Evolutionary conservation across 2,888 invertebrate species (phyloP), one percentile per base, ranked within the genome.

Genomic region (Meiosimyza platycephala): DNA sequence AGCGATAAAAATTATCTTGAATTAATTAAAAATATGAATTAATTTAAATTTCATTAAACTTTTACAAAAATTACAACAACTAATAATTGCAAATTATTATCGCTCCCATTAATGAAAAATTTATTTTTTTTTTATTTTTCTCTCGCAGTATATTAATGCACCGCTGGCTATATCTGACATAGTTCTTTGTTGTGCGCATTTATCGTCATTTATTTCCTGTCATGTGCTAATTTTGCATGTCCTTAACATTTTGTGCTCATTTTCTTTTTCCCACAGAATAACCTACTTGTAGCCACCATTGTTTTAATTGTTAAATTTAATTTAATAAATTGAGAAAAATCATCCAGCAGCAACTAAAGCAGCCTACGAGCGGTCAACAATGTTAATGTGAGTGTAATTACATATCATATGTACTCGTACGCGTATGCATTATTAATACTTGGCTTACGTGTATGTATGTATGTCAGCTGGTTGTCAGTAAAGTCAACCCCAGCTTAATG

Each of bases 321-420:
- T 65, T 65, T 65, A 51, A 28, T 33, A 65, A 48, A 64, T 22
- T 60, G 59, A 12, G 28, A 18, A 22, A 48, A 40, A 40, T 40
- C 9, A 40, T 9, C 40, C 40, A 40, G 2, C 9, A 40, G 40
- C 40, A 40, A 40, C 9, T 7, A 9, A 6, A 64, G 51, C 18
- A 55, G 40, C 55, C 50, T 64, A 18, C 13, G 16, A n/a, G 66
- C 28, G 47, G 59, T 6, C 40, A 40, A 22, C 28, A 68, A 50
- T 50, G 57, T 68, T 68, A 68, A 68, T 68, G 50, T 68, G n/a
- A 6, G 22, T 51, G 60, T 48, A 51, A 50, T 51, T 50, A 40
- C 40, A 40, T 40, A 40, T 40, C 40, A 40, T 40, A 9, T 40
- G 9, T 2, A 9, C 2, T 1, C 0, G 9, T 40, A 6, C 33